Evolutionary conservation across 1,140 invertebrate genomes (phyloP), one percentile per base, ranked within the genome.

Genomic region (Trachymyrmex septentrionalis): DNA sequence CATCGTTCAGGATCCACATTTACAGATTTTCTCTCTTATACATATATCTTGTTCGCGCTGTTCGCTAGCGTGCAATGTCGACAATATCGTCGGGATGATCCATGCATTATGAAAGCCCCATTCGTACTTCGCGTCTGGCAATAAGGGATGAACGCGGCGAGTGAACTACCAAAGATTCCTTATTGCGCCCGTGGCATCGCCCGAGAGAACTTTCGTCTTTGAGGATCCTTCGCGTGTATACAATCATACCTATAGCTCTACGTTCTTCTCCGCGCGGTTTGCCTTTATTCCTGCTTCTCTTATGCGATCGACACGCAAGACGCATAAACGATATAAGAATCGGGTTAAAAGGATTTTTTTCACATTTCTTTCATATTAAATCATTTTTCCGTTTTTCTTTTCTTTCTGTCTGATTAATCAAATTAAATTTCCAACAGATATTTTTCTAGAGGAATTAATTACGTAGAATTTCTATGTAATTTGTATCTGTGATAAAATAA

Each of bases 61-160:
- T 71, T 30, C 24, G 80, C 50, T n/a, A 27, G 50, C n/a, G 27
- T 34, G 80, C 30, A 50, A 57, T 57, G n/a, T 57, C 80, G 69
- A 75, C 69, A 75, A 84, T 75, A 84, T 84, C 55, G 50, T 27
- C 67, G 24, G 19, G 80, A 63, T 84, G 80, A 84, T 84, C 80
- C 80, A 7, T 75, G 80, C 48, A 21, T 55, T 61, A 82, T 21
- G 55, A 84, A 57, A 84, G 69, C 38, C 19, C 38, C 44, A 84
- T 72, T 82, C 80, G 55, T 75, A 84, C 80, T 72, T 72, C 12
- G 77, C 64, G 50, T 71, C 69, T 73, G 27, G 55, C 80, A 84
- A 73, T 61, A 84, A 84, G 69, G 10, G 48, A 63, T 48, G 63
- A 69, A 48, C 76, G 30, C 30, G 30, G 34, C 12, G 34, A 16